A percentile compares a stretch with the other conserved stretches of the same genome.
Evolutionary conservation across 2,888 invertebrate species (phyloP).

Genomic region (Exephanes ischioxanthus): DNA sequence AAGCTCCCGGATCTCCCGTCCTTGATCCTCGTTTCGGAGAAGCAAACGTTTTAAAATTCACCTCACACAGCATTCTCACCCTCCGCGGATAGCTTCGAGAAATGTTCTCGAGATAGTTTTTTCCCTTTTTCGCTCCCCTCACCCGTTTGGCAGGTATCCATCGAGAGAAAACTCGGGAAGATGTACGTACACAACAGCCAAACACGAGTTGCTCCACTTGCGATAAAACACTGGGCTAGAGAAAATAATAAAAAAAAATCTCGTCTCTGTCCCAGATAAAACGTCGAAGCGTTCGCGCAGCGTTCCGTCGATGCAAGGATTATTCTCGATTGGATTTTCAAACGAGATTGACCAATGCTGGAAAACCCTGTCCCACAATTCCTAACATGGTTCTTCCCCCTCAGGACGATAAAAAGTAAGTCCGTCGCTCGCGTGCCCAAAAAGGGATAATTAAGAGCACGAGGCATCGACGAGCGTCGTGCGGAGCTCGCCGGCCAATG

Average conservation of each 20-base stretch:
- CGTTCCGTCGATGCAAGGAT: not conserved
- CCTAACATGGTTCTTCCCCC: slow-evolving; percentile 15
- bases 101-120: slow-evolving; percentile 3
- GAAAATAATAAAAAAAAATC: not conserved
- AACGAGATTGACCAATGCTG: slow-evolving; percentile 6
- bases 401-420: slow-evolving; percentile 16
- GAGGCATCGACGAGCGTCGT: slow-evolving; percentile 22
- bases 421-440: slow-evolving; percentile 18
- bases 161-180: slow-evolving; percentile 23
- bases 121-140: not conserved
- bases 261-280: not conserved
- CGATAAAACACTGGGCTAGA: not conserved
- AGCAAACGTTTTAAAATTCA: slow-evolving; percentile 70
- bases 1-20: slow-evolving; percentile 69
- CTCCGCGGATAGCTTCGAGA: slow-evolving; percentile 24
- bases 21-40: slow-evolving; percentile 76
- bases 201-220: slow-evolving; percentile 52
- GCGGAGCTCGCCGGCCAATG: slow-evolving; percentile 42
- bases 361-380: slow-evolving; percentile 40
- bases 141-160: slow-evolving; percentile 55
- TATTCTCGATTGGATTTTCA: not conserved
- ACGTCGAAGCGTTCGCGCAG: not conserved
- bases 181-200: slow-evolving; percentile 13
- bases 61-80: slow-evolving; percentile 42
- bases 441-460: slow-evolving; percentile 50